Evolutionary conservation across 2,888 invertebrate genomes (phyloP), one percentile per base, ranked within the genome.

Genomic region (Portevinia maculata): DNA sequence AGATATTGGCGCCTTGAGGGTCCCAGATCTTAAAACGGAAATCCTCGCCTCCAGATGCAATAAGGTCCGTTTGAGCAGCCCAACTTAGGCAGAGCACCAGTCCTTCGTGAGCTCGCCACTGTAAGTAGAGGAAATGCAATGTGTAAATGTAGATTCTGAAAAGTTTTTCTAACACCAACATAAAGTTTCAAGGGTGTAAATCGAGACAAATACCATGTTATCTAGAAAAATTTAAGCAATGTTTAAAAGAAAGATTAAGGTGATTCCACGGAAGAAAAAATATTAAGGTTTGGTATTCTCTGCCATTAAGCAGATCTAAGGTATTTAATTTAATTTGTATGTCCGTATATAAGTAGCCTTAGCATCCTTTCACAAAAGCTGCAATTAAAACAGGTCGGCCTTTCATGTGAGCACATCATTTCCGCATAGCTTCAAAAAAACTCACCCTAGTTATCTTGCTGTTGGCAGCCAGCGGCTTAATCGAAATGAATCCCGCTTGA

Each of bases 21-120:
- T 99, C 98, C 99, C 99, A 99, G 17, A 99, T 94, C 93, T 94
- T 90, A 69, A 91, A 92, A 53, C 92, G 91, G 84, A 97, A 97
- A 90, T 99, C 99, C 92, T 99, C 99, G 57, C 98, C 97, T 0
- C 99, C 99, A 3, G 99, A 98, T 11, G 98, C 94, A 24, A 99
- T 94, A 6, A 98, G 92, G 85, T 97, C 96, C 85, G 97, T 97
- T 85, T 96, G 95, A 0, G 96, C 94, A 90, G 99, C 99, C 99
- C 99, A 99, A 86, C 97, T 96, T 0, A 97, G 93, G 85, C 97
- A 96, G 73, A 99, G 91, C 74, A 99, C 95, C 1, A 99, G 91
- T 1, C 97, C 97, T 86, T 99, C 99, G 87, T 99, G 99, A 3
- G 97, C 99, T 89, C 96, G 96, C 98, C 99, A 99, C 96, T 98